Evolutionary conservation across 2,797 vertebrate genomes (phyloP).

Genomic region (Diglossa cyanea): DNA sequence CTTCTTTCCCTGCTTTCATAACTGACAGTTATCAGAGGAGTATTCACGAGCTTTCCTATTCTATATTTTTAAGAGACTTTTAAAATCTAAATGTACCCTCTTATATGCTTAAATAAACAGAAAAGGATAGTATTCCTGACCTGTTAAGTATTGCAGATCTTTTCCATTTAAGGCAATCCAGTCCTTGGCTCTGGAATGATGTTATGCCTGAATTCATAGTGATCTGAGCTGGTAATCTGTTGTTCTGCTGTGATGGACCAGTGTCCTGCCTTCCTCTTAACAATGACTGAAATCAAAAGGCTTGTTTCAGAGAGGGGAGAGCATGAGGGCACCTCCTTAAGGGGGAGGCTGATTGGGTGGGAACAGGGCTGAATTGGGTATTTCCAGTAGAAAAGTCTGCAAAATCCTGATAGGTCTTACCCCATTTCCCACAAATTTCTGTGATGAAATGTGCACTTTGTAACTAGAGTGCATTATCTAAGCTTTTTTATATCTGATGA

Average conservation of each 20-base stretch:
- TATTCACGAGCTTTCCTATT: not conserved
- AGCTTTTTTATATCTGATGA: not conserved
- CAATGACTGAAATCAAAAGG: not conserved
- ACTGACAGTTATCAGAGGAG: not conserved
- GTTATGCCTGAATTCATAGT: not conserved
- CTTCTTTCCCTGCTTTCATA: not conserved
- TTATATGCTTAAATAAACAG: constrained; percentile 35
- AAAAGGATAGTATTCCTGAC: constrained; percentile 25
- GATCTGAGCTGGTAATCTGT: not conserved
- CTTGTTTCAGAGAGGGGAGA: not conserved
- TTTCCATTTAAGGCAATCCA: constrained; percentile 53
- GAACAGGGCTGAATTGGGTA: not conserved
- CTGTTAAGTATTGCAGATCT: constrained; percentile 11
- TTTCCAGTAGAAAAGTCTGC: not conserved
- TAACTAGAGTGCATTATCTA: not conserved
- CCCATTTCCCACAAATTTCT: not conserved
- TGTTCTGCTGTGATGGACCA: not conserved
- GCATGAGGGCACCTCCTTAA: accelerated
- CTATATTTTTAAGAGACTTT: not conserved
- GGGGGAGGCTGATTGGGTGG: not conserved
- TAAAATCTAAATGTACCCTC: not conserved
- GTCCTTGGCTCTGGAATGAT: constrained; percentile 1
- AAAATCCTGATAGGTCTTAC: not conserved
- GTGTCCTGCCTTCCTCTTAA: not conserved
- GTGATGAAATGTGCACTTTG: not conserved